Conservation (phyloP, 2,797 vertebrate genomes). For the Saxicola maurus region DNA sequence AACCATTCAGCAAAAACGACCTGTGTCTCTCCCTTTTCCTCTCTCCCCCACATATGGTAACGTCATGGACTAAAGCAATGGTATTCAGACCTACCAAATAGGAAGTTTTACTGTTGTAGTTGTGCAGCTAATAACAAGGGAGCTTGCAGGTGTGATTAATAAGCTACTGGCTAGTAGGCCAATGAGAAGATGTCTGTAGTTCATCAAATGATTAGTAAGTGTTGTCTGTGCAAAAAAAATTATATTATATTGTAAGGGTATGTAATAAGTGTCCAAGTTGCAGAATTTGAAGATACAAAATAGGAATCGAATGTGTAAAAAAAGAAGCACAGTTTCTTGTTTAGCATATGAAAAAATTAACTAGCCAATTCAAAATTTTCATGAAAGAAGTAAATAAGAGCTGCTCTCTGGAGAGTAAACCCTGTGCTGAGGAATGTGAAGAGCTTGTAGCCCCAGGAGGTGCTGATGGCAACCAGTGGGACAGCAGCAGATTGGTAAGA, state of each 20-base stretch:
- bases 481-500: neutral
- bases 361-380: neutral
- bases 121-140: neutral
- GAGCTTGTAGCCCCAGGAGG: neutral
- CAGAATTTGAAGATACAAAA: neutral
- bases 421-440: neutral
- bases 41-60: neutral
- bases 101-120: neutral
- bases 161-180: neutral
- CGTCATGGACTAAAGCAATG: neutral
- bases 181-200: neutral
- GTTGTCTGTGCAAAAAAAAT: neutral
- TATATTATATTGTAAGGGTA: neutral
- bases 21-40: neutral
- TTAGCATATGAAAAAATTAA: neutral
- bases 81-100: neutral
- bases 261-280: neutral
- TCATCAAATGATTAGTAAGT: neutral
- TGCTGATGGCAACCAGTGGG: neutral
- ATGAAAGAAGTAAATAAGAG: neutral
- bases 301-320: neutral
- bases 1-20: neutral
- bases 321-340: neutral
- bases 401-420: neutral
- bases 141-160: neutral